A percentile compares a stretch with the other conserved stretches of the same genome.
Conservation (phyloP, 2,113 vertebrate species). For the Diadophis punctatus region DNA sequence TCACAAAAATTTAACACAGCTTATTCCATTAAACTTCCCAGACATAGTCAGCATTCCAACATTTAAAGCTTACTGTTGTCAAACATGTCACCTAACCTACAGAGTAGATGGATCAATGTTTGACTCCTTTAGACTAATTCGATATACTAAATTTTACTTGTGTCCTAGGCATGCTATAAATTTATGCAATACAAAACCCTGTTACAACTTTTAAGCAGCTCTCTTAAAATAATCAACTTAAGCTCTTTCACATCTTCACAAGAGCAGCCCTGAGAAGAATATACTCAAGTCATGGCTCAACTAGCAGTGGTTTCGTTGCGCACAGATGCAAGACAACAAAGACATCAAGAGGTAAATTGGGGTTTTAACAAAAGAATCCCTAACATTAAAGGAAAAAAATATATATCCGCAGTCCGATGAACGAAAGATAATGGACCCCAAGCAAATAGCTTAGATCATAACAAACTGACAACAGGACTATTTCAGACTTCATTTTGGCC, state of each 20-base stretch:
- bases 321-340: conserved; percentile 28
- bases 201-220: conserved; percentile 62
- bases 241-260: conserved; percentile 63
- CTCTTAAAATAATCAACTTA: conserved; percentile 65
- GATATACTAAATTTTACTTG: conserved; percentile 28
- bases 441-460: conserved; percentile 28
- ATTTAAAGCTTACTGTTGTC: conserved; percentile 28
- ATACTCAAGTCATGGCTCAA: conserved; percentile 66
- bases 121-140: conserved; percentile 50
- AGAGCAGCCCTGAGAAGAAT: conserved; percentile 76
- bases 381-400: conserved; percentile 65
- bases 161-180: conserved; percentile 31
- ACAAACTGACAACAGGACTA: conserved; percentile 43
- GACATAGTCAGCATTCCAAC: neutral
- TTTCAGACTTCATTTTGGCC: conserved; percentile 40
- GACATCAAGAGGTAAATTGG: conserved; percentile 62
- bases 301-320: conserved; percentile 70
- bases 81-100: conserved; percentile 47
- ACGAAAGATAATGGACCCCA: conserved; percentile 41
- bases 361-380: conserved; percentile 56
- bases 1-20: conserved; percentile 7
- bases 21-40: conserved; percentile 9
- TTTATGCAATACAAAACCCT: conserved; percentile 61
- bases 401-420: conserved; percentile 64
- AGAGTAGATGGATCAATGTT: conserved; percentile 45